A percentile compares a stretch with the other conserved stretches of the same genome.
Conservation (phyloP, 2,797 vertebrate species). For the Gambelia wislizenii region DNA sequence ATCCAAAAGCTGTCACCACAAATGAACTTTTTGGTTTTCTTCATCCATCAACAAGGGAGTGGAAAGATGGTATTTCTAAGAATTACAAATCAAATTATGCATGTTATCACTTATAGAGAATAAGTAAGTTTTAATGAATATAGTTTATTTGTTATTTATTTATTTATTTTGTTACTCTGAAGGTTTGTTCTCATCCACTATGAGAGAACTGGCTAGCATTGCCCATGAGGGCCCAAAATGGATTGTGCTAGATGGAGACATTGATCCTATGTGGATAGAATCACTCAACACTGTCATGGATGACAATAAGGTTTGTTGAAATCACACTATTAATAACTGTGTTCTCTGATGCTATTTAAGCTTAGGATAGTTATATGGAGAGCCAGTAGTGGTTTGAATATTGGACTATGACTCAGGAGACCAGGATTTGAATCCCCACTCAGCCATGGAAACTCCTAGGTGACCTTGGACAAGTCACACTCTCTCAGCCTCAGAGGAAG, state of each 20-base stretch:
- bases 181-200: conserved; percentile 82
- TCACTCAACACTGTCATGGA: conserved; percentile 86
- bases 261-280: conserved; percentile 85
- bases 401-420: no score
- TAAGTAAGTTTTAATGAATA: background rate
- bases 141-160: conserved; percentile 7
- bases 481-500: no score
- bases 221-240: conserved; percentile 81
- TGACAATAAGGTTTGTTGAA: conserved; percentile 81
- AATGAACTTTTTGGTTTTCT: conserved; percentile 84
- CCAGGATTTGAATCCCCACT: no score
- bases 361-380: conserved; percentile 14
- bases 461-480: no score
- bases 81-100: background rate
- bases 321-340: background rate
- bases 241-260: conserved; percentile 85
- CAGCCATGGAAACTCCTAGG: no score
- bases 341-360: background rate
- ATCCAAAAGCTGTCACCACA: conserved; percentile 85
- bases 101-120: background rate
- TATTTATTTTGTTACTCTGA: conserved; percentile 23
- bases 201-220: conserved; percentile 81
- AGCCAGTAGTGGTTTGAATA: no score
- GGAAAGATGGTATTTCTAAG: conserved; percentile 83
- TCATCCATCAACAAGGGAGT: conserved; percentile 82